Base-by-base conservation (phyloP, 2,797 vertebrate genomes). In the Hozukius guyotensis region DNA sequence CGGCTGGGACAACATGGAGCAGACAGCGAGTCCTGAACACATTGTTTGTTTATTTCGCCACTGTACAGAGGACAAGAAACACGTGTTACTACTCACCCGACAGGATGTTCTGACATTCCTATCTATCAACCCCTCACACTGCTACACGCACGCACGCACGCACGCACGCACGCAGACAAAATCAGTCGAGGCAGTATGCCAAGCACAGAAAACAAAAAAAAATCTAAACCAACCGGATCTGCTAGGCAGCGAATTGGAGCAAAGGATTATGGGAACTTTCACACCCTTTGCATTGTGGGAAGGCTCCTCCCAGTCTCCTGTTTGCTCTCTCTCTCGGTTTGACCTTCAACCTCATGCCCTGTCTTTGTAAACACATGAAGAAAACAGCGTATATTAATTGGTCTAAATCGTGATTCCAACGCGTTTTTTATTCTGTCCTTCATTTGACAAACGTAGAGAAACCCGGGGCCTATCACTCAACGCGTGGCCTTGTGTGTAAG, bases 191-290 rank as follows among this genome's bases (percentile, higher is more conserved):
- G 86, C 78, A 75, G 31, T 32, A 64, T 67, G 81, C 86, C 84
- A 88, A 83, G 72, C 79, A 85, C 72, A 72, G 82, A 34, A 73
- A 77, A 49, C 16, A 79, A 80, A 77, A 81, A 81, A 74, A 81
- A 77, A 89, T 68, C 91, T 89, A 73, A 88, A 88, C 89, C 60
- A 34, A 95, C 94, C 70, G 81, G 93, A 93, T 94, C 87, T 88
- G 82, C 89, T 86, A 78, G 87, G 83, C 83, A 90, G 80, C 75
- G 81, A 82, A 73, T 81, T 85, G 81, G 89, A 90, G 85, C 83
- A 88, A 84, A 84, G 86, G 87, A 89, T 91, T 87, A 77, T 93
- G 87, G 88, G 81, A 75, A 68, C 71, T 78, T 85, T 84, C 79
- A 79, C 87, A 82, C 75, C 84, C 82, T 65, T 62, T 75, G 84